A percentile compares a stretch with the other conserved stretches of the same genome.
Conservation (phyloP, 2,113 vertebrate species). For the Micronycteris hirsuta region DNA sequence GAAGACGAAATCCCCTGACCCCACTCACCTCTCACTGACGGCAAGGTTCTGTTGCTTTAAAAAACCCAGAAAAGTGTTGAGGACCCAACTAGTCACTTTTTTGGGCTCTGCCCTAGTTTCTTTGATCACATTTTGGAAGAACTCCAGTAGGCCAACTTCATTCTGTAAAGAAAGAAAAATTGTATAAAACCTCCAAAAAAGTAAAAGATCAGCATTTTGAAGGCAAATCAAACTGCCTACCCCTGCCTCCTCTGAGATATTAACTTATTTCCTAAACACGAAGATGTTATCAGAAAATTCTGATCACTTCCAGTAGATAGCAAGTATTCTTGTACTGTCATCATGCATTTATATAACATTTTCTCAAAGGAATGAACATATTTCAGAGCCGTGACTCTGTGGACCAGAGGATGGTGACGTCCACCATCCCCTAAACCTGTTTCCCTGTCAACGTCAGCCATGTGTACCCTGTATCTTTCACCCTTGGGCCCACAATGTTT, state of each 20-base stretch:
- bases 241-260: not conserved
- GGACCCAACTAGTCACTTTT: constrained; percentile 94
- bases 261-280: not conserved
- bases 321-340: not conserved
- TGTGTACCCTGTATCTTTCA: not conserved
- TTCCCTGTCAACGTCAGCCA: fast-evolving
- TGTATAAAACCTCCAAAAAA: not conserved
- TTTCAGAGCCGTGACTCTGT: not conserved
- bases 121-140: constrained; percentile 89
- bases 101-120: constrained; percentile 87
- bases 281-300: not conserved
- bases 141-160: constrained; percentile 92
- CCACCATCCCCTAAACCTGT: fast-evolving
- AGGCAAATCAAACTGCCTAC: not conserved
- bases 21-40: constrained; percentile 91
- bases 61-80: constrained; percentile 87
- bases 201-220: constrained; percentile 21
- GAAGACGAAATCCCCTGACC: not conserved
- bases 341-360: not conserved
- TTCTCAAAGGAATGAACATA: not conserved
- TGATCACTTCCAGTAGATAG: not conserved
- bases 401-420: fast-evolving
- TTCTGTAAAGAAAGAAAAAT: constrained; percentile 81
- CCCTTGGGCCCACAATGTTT: not conserved
- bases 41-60: constrained; percentile 87